Base-by-base conservation (phyloP, 2,113 vertebrate genomes). In the Cephalopterus ornatus region DNA sequence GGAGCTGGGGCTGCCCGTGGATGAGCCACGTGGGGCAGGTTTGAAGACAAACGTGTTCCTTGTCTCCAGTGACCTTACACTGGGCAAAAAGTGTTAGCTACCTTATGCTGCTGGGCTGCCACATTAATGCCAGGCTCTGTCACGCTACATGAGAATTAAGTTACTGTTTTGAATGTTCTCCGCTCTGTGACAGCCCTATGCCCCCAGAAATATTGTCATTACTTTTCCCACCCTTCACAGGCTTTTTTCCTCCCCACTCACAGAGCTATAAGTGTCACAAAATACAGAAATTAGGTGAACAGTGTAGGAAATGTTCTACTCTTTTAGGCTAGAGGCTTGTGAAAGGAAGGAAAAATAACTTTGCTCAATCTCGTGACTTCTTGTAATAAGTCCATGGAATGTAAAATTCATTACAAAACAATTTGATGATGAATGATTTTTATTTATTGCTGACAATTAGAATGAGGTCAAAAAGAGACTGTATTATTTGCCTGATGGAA, bases 361-460 rank as follows among this genome's bases (percentile, higher is more conserved):
- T 70, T 53, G 23, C 37, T 77, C 6, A 28, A 0, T 66, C 37
- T 39, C 73, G 20, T 65, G 46, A 32, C 79, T 74, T 83, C 39
- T 85, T 5, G 3, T 49, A 32, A 22, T 53, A 12, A 21, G 72
- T 81, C 33, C 20, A 39, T 27, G 32, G 46, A 88, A 83, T 72
- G 30, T 61, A 76, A 55, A 85, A 76, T 39, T 63, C 12, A 67
- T 83, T 71, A 59, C 8, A 41, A 55, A 83, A 77, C 10, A 72
- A 24, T 67, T 92, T 18, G 52, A 41, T 75, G 37, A 50, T 59
- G 79, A 75, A 68, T 61, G 41, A 21, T 52, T 89, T 96, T 90
- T 92, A 74, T 97, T 97, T 93, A 78, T 91, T 96, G 73, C 72
- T 96, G 92, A 74, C 49, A 89, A 65, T 71, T 84, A 91, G 83